phyloP scores from a whole-genome alignment of 2,797 vertebrate species.

The Melanotaenia pygmaea region DNA sequence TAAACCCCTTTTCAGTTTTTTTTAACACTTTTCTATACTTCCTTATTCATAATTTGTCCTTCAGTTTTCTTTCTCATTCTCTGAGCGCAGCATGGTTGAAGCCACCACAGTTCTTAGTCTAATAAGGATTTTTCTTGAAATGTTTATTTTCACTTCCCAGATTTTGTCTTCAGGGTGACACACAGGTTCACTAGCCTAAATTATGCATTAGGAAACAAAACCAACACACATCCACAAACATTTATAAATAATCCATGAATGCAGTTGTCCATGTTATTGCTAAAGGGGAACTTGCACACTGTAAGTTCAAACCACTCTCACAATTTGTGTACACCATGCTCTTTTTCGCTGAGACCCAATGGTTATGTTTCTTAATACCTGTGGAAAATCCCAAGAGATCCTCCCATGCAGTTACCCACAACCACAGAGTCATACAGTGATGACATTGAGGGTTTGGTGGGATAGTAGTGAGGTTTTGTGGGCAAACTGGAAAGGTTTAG shows the following conservation, averaged over 20 bases:
- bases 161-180: slow-evolving; percentile 26
- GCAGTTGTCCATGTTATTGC: slow-evolving; percentile 33
- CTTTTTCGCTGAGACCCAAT: slow-evolving; percentile 31
- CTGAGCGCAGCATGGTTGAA: neutral
- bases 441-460: slow-evolving; percentile 48
- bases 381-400: slow-evolving; percentile 65
- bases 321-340: slow-evolving; percentile 23
- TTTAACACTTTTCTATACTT: neutral
- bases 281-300: slow-evolving; percentile 27
- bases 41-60: neutral
- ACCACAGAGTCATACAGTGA: slow-evolving; percentile 43
- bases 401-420: slow-evolving; percentile 25
- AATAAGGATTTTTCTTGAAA: slow-evolving; percentile 9
- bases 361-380: slow-evolving; percentile 53
- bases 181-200: slow-evolving; percentile 38
- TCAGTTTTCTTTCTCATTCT: slow-evolving; percentile 11
- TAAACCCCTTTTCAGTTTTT: neutral
- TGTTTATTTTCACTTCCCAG: slow-evolving; percentile 4
- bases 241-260: slow-evolving; percentile 52
- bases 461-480: slow-evolving; percentile 40
- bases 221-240: slow-evolving; percentile 5
- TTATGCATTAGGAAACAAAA: slow-evolving; percentile 44
- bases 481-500: slow-evolving; percentile 18
- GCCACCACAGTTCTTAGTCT: slow-evolving; percentile 4
- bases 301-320: slow-evolving; percentile 25